Conservation (phyloP, 2,888 invertebrate genomes). For the Tiphia femorata region DNA sequence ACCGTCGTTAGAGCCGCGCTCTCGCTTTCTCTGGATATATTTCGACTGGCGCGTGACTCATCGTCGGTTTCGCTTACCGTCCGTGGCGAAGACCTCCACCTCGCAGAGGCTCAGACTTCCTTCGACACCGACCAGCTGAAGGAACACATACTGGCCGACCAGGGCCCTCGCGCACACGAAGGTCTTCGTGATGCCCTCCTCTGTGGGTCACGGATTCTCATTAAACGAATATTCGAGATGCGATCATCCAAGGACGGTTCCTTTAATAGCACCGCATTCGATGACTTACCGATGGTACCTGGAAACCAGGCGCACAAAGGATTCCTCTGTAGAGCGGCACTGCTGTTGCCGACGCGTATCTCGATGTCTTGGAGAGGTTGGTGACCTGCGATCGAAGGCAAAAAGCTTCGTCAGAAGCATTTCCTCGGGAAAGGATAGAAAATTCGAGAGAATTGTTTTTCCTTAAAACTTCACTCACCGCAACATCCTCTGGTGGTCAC, state of each 20-base stretch:
- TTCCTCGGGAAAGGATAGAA: too few species aligned
- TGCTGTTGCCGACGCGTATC: slow-evolving; percentile 92
- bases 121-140: slow-evolving; percentile 91
- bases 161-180: slow-evolving; percentile 89
- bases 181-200: slow-evolving; percentile 92
- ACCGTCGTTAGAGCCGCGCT: background rate
- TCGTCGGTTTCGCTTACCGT: slow-evolving; percentile 73
- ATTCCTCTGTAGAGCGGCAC: slow-evolving; percentile 86
- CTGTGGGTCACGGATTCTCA: slow-evolving; percentile 71
- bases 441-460: background rate
- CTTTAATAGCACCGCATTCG: too few species aligned
- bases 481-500: slow-evolving; percentile 88
- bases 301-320: slow-evolving; percentile 95
- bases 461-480: slow-evolving; percentile 71
- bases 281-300: slow-evolving; percentile 81
- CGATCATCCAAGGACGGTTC: too few species aligned
- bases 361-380: slow-evolving; percentile 91
- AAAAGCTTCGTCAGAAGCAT: too few species aligned
- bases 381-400: too few species aligned
- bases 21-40: too few species aligned
- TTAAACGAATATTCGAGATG: slow-evolving; percentile 72
- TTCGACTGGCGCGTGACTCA: background rate
- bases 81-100: slow-evolving; percentile 92
- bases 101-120: slow-evolving; percentile 91
- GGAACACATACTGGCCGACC: slow-evolving; percentile 88